phyloP scores from a whole-genome alignment of 2,113 vertebrate species.

The Psilopogon haemacephalus region DNA sequence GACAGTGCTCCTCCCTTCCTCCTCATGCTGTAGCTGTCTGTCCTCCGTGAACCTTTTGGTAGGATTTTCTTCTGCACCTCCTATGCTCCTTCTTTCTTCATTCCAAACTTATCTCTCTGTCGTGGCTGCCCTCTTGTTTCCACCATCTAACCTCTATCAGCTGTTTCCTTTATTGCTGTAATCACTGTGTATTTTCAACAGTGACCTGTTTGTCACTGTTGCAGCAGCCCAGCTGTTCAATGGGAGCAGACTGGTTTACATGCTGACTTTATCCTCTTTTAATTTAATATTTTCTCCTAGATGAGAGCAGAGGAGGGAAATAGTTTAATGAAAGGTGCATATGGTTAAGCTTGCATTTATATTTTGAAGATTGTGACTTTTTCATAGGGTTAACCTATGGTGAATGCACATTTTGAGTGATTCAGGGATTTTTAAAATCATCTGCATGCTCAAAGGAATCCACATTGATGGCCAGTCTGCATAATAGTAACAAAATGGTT shows the following conservation, averaged over 20 bases:
- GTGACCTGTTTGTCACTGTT: conserved; percentile 49
- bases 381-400: background rate
- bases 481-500: background rate
- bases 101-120: conserved; percentile 45
- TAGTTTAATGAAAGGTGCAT: background rate
- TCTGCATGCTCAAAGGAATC: background rate
- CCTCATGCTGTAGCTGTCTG: background rate
- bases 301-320: background rate
- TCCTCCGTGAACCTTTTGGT: background rate
- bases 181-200: conserved; percentile 38
- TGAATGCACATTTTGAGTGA: background rate
- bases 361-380: background rate
- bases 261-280: background rate
- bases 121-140: conserved; percentile 34
- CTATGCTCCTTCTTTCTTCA: conserved; percentile 1
- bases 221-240: conserved; percentile 47
- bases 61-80: background rate
- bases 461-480: background rate
- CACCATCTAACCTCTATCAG: conserved; percentile 45
- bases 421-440: background rate
- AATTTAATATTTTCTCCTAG: background rate
- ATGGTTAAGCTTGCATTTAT: background rate
- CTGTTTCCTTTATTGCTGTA: conserved; percentile 63
- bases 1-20: background rate
- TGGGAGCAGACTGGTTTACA: background rate